Percentiles rank a stretch among this genome's conserved stretches.
Conservation (phyloP, 2,888 invertebrate genomes). For the Nebria brevicollis region DNA sequence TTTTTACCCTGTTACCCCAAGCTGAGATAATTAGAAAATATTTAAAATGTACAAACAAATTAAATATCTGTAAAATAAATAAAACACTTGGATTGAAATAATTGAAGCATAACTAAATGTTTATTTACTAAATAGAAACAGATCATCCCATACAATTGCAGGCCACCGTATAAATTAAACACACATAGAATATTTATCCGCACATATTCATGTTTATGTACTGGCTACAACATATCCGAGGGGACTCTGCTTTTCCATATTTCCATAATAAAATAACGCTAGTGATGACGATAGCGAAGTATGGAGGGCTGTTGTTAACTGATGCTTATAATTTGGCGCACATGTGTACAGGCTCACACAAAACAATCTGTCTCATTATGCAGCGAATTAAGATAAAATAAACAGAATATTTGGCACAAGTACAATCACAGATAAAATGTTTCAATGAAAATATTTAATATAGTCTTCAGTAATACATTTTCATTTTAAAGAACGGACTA, state of each 20-base stretch:
- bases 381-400: constrained; percentile 29
- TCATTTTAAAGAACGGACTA: too few relatives aligned
- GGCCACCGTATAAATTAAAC: not conserved
- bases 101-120: not conserved
- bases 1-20: too few relatives aligned
- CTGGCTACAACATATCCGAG: not conserved
- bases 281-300: not conserved
- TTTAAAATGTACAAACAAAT: not conserved
- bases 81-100: not conserved
- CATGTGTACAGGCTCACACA: constrained; percentile 16
- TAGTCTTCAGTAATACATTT: too few relatives aligned
- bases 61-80: not conserved
- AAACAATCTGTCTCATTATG: constrained; percentile 22
- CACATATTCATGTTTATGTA: not conserved
- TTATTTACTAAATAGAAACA: not conserved
- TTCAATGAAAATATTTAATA: too few relatives aligned
- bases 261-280: constrained; percentile 5
- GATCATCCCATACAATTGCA: not conserved
- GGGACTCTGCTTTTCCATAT: constrained; percentile 4
- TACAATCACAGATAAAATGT: not conserved
- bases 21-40: too few relatives aligned
- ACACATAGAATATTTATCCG: not conserved
- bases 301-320: not conserved
- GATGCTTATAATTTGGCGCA: not conserved
- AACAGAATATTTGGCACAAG: not conserved